phyloP scores from a whole-genome alignment of 2,797 vertebrate genomes.

The Etheostoma nigrum region DNA sequence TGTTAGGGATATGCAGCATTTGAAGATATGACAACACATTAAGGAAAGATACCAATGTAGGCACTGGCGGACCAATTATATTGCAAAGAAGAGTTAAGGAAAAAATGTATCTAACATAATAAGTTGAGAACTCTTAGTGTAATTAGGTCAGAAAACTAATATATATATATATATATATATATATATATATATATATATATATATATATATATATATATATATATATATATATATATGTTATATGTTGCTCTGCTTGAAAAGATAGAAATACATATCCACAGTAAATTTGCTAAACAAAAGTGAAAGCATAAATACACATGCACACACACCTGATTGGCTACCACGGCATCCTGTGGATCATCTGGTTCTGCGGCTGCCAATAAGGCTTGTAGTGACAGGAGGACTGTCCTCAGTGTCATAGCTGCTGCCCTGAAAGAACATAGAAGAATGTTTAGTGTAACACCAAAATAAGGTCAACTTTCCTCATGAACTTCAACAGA shows the following conservation, averaged over 20 bases:
- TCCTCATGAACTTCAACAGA: not conserved
- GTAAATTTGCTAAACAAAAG: not conserved
- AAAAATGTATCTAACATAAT: not conserved
- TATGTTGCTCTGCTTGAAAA: not conserved
- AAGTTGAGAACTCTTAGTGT: not conserved
- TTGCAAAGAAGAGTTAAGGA: too few species aligned
- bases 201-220: too few species aligned
- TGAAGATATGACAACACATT: too few species aligned
- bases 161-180: too few species aligned
- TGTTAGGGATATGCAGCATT: too few species aligned
- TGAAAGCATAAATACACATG: slow-evolving; percentile 14
- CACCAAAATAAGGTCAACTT: not conserved
- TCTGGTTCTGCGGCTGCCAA: slow-evolving; percentile 98
- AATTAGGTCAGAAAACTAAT: not conserved
- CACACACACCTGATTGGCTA: slow-evolving; percentile 94
- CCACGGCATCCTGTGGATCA: slow-evolving; percentile 97
- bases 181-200: too few species aligned
- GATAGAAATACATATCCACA: not conserved
- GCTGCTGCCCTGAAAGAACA: slow-evolving; percentile 92
- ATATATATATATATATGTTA: too few species aligned
- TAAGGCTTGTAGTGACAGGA: slow-evolving; percentile 97
- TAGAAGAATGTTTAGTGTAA: slow-evolving; percentile 3
- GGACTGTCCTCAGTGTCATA: slow-evolving; percentile 97
- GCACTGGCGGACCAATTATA: too few species aligned
- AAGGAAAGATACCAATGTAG: too few species aligned